phyloP scores from a whole-genome alignment of 2,113 vertebrate species.

The Acrocephalus kingi region DNA sequence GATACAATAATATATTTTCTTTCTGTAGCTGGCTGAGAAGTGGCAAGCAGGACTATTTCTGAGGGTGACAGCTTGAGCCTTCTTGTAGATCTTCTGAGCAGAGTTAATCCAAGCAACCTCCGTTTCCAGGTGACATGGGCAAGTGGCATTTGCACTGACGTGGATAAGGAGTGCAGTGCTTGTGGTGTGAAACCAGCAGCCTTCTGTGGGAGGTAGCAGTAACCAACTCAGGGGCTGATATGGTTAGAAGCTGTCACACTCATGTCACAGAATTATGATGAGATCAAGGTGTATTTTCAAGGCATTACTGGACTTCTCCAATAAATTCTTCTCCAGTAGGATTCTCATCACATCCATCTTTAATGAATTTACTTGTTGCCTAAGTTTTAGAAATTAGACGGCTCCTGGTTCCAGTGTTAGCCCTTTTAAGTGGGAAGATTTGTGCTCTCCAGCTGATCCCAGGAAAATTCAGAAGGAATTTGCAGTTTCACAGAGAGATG shows the following conservation, averaged over 20 bases:
- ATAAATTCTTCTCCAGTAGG: not conserved
- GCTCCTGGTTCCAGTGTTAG: not conserved
- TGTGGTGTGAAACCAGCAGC: not conserved
- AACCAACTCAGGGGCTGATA: rapidly evolving
- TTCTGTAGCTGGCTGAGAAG: not conserved
- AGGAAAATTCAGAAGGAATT: not conserved
- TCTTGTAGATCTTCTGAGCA: not conserved
- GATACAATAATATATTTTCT: not conserved
- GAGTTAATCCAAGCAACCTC: not conserved
- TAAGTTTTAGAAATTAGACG: not conserved
- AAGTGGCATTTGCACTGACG: not conserved
- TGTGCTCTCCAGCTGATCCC: not conserved
- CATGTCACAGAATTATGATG: not conserved
- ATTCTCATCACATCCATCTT: not conserved
- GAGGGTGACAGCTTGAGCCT: not conserved
- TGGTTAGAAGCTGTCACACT: not conserved
- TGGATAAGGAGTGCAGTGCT: not conserved
- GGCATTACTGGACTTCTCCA: not conserved
- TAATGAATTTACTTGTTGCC: not conserved
- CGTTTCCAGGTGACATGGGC: rapidly evolving
- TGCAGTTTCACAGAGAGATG: not conserved
- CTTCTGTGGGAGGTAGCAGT: not conserved
- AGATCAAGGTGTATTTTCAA: not conserved
- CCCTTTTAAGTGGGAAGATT: not conserved
- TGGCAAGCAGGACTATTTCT: not conserved